Conservation (phyloP, 1,140 invertebrate genomes). For the Centruroides sculpturatus region DNA sequence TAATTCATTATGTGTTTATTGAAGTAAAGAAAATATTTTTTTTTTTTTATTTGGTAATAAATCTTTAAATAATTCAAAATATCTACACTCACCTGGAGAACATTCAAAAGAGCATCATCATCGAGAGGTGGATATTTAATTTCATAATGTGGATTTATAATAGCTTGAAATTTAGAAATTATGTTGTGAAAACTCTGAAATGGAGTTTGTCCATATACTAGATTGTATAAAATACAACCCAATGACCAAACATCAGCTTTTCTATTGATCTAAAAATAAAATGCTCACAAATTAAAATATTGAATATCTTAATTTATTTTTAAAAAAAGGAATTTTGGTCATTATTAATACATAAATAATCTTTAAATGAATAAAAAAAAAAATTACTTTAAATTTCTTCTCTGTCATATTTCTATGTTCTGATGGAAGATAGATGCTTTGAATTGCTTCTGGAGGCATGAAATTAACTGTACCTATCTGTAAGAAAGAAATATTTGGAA, state of each 20-base stretch:
- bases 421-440: too few relatives aligned
- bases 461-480: slow-evolving; percentile 76
- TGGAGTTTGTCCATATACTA: slow-evolving; percentile 80
- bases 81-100: slow-evolving; percentile 23
- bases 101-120: slow-evolving; percentile 27
- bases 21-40: too few relatives aligned
- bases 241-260: slow-evolving; percentile 98
- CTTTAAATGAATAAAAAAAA: too few relatives aligned
- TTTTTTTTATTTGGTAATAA: too few relatives aligned
- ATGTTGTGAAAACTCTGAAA: slow-evolving; percentile 69
- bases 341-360: too few relatives aligned
- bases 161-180: slow-evolving; percentile 61
- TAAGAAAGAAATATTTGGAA: too few relatives aligned
- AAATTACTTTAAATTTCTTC: too few relatives aligned
- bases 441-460: slow-evolving; percentile 79
- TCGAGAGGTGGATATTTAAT: slow-evolving; percentile 53
- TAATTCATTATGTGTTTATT: too few relatives aligned
- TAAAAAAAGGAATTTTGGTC: too few relatives aligned
- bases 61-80: too few relatives aligned
- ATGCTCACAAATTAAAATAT: slow-evolving; percentile 18
- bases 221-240: slow-evolving; percentile 87
- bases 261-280: slow-evolving; percentile 54
- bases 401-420: too few relatives aligned
- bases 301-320: too few relatives aligned
- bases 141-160: slow-evolving; percentile 52